phyloP scores from a whole-genome alignment of 1,140 invertebrate genomes.

The Drosophila sturtevanti region DNA sequence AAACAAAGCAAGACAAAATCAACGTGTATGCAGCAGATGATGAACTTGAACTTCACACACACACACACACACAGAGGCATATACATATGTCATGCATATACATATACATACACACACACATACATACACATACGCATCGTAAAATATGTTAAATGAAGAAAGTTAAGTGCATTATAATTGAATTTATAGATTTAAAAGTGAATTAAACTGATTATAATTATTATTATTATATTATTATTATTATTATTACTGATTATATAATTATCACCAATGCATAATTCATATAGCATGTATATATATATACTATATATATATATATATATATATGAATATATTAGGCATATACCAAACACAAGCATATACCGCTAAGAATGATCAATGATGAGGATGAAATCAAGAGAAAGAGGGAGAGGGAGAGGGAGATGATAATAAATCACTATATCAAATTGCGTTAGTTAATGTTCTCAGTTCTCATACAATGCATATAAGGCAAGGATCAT shows the following conservation, averaged over 20 bases:
- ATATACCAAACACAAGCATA: conserved; percentile 46
- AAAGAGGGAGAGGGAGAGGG: background rate
- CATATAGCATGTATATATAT: conserved; percentile 61
- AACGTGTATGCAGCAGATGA: conserved; percentile 30
- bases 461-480: conserved; percentile 35
- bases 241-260: conserved; percentile 62
- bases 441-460: conserved; percentile 3
- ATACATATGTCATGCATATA: no score
- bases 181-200: conserved; percentile 78
- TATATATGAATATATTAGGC: conserved; percentile 45
- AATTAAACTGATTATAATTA: conserved; percentile 66
- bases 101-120: conserved; percentile 29
- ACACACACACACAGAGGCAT: background rate
- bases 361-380: conserved; percentile 42
- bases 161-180: conserved; percentile 81
- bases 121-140: conserved; percentile 43
- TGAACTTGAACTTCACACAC: background rate
- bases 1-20: conserved; percentile 15
- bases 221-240: conserved; percentile 44
- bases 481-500: conserved; percentile 48
- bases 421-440: background rate
- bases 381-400: background rate
- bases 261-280: conserved; percentile 58
- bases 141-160: conserved; percentile 35
- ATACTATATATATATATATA: conserved; percentile 61